Evolutionary conservation across 2,113 vertebrate genomes (phyloP).

Genomic region (Ictalurus punctatus): DNA sequence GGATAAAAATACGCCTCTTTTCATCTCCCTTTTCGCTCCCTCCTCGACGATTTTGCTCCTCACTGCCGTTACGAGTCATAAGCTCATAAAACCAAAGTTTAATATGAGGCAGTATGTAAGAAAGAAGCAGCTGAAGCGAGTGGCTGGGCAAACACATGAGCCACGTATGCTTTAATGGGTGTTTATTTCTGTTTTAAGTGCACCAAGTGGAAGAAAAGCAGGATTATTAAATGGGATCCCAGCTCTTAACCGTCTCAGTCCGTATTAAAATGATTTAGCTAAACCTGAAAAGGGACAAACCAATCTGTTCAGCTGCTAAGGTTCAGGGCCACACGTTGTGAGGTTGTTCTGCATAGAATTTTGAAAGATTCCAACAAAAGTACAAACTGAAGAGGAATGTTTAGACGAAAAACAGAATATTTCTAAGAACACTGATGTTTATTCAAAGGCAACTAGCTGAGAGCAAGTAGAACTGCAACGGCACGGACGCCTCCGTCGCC

Average conservation of each 20-base stretch:
- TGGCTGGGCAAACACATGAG: not conserved
- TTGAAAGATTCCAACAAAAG: not conserved
- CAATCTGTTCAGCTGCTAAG: too few species aligned
- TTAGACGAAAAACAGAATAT: not conserved
- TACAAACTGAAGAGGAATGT: not conserved
- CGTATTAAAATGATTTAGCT: not conserved
- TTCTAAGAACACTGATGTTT: not conserved
- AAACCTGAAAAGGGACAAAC: not conserved
- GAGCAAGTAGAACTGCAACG: not conserved
- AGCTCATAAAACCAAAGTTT: not conserved
- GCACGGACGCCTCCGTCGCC: not conserved
- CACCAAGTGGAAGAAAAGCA: not conserved
- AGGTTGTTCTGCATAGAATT: not conserved
- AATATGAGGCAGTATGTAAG: not conserved
- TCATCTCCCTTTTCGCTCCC: not conserved
- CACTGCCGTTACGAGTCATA: not conserved
- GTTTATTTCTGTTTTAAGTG: not conserved
- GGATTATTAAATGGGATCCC: not conserved
- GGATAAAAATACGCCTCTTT: slow-evolving; percentile 34
- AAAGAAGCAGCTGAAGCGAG: not conserved
- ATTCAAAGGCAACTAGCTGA: not conserved
- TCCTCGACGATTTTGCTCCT: not conserved
- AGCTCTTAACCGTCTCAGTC: not conserved
- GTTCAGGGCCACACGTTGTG: not conserved
- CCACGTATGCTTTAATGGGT: not conserved